A percentile compares a stretch with the other conserved stretches of the same genome.
These are phyloP conservation scores for Mastacembelus armatus DNA, from an alignment of 2,797 vertebrate species.

Conservation along the genomic window DNA sequence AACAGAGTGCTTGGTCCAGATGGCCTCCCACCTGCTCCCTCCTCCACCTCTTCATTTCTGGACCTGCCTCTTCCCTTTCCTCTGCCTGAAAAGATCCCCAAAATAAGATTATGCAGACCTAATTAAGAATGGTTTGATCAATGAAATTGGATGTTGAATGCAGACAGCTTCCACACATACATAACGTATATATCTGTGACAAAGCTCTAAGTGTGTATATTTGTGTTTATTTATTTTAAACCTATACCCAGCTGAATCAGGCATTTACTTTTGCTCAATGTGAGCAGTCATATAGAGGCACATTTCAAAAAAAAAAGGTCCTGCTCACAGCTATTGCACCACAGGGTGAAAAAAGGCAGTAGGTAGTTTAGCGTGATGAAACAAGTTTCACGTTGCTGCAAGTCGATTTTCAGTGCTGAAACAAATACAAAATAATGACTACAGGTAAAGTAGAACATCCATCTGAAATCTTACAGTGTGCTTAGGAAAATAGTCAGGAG, in stretches of 20 bases:
- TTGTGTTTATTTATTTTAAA: neutral
- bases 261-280: constrained; percentile 1
- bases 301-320: neutral
- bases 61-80: constrained; percentile 91
- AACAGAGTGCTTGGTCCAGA: constrained; percentile 98
- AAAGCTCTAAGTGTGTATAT: neutral
- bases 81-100: constrained; percentile 80
- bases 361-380: constrained; percentile 23
- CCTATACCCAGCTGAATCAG: neutral
- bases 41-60: constrained; percentile 92
- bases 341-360: neutral
- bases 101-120: constrained; percentile 16
- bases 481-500: constrained; percentile 17
- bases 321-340: neutral
- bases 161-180: neutral
- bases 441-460: constrained; percentile 29
- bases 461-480: constrained; percentile 38
- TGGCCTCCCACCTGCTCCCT: constrained; percentile 90
- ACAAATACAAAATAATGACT: constrained; percentile 38
- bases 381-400: constrained; percentile 28
- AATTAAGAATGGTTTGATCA: constrained; percentile 7
- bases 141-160: neutral
- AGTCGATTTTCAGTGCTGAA: constrained; percentile 34
- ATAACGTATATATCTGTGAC: neutral
- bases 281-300: neutral